phyloP scores from a whole-genome alignment of 2,797 vertebrate genomes.

The Smutsia gigantea region DNA sequence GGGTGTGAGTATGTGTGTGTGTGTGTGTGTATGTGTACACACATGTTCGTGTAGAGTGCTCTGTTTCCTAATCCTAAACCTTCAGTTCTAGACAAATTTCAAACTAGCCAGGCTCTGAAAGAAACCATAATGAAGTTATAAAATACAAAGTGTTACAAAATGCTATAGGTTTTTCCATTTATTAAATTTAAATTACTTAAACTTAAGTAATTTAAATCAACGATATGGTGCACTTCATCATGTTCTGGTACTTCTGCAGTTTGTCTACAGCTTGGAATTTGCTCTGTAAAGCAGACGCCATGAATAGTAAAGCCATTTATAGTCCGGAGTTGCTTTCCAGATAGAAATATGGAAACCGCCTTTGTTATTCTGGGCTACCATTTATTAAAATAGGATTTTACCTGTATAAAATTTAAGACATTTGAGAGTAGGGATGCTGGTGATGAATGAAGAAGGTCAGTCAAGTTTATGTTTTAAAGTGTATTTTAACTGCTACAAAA shows the following conservation, averaged over 20 bases:
- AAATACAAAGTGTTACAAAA: conserved; percentile 20
- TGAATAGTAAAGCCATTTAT: conserved; percentile 41
- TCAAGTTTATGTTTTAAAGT: conserved; percentile 42
- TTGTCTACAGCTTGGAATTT: conserved; percentile 27
- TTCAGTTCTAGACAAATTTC: conserved; percentile 50
- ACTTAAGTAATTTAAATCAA: conserved; percentile 35
- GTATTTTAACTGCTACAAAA: conserved; percentile 25
- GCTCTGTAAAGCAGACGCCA: neutral
- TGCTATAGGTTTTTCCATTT: neutral
- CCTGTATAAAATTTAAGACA: conserved; percentile 2
- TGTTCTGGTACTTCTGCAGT: neutral
- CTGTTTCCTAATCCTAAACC: conserved; percentile 43
- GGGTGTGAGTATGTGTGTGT: neutral
- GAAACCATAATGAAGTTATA: conserved; percentile 48
- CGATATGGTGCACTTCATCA: neutral
- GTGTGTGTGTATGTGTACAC: neutral
- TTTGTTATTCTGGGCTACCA: conserved; percentile 17
- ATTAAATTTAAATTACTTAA: neutral
- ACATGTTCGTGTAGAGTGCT: neutral
- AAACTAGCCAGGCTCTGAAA: conserved; percentile 37
- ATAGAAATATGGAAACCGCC: conserved; percentile 29
- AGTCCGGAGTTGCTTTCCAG: conserved; percentile 46
- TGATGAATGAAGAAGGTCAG: neutral
- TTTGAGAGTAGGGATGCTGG: conserved; percentile 40
- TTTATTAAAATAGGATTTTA: conserved; percentile 53